Evolutionary conservation across 2,113 vertebrate genomes (phyloP).

Genomic region (Panurus biarmicus): DNA sequence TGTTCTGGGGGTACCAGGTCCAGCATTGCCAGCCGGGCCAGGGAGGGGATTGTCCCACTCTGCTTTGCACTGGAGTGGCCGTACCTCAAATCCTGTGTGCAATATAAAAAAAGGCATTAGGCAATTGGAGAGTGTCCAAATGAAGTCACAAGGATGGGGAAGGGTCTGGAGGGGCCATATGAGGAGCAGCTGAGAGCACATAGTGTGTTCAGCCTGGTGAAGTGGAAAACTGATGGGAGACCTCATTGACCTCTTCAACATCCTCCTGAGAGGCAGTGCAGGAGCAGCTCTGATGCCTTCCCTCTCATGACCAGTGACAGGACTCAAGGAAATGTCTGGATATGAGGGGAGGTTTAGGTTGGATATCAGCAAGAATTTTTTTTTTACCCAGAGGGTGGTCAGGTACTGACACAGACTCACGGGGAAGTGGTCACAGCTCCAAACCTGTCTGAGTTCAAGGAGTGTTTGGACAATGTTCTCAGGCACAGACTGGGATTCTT

Average conservation of each 20-base stretch:
- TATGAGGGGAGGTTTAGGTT: neutral
- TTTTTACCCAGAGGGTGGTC: neutral
- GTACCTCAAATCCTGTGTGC: neutral
- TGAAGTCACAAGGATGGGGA: neutral
- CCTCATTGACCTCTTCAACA: neutral
- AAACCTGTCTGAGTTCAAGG: neutral
- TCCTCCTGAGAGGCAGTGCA: fast-evolving
- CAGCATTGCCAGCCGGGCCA: fast-evolving
- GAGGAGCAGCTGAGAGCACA: neutral
- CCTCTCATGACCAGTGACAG: neutral
- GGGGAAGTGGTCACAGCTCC: neutral
- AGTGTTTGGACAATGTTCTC: neutral
- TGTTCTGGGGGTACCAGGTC: neutral
- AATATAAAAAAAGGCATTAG: neutral
- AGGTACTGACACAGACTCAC: neutral
- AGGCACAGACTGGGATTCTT: neutral
- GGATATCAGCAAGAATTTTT: neutral
- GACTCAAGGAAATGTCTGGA: neutral
- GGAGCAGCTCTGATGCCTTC: neutral
- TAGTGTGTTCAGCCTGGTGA: neutral
- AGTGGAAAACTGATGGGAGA: neutral
- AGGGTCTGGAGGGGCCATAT: neutral
- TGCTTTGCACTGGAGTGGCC: neutral
- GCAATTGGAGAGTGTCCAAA: neutral
- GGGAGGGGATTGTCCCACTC: neutral